Evolutionary conservation across 2,797 vertebrate genomes (phyloP).

Genomic region (Hipposideros larvatus): DNA sequence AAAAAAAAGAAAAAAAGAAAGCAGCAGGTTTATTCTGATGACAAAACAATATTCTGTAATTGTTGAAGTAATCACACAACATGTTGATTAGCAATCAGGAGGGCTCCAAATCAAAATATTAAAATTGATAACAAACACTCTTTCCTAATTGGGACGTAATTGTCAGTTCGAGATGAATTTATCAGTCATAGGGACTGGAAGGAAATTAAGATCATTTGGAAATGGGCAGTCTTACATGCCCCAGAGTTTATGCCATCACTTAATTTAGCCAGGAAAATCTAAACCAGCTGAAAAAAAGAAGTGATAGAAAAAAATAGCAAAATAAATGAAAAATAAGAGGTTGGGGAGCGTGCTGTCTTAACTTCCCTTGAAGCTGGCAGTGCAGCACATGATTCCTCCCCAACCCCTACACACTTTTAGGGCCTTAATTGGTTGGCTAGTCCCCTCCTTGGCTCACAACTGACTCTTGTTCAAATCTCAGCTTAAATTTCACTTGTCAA

Average conservation of each 20-base stretch:
- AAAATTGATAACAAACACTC: constrained; percentile 27
- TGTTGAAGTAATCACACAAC: constrained; percentile 57
- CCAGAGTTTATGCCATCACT: neutral
- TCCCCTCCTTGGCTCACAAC: neutral
- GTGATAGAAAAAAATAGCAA: neutral
- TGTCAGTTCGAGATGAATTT: constrained; percentile 60
- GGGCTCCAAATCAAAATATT: constrained; percentile 66
- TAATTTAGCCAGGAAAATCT: constrained; percentile 48
- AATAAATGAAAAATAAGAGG: neutral
- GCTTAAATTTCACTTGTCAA: neutral
- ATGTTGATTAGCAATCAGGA: constrained; percentile 73
- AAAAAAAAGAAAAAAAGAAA: too few species aligned
- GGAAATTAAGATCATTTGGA: constrained; percentile 65
- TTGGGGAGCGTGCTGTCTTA: neutral
- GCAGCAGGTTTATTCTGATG: neutral
- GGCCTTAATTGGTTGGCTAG: neutral
- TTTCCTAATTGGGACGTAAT: constrained; percentile 66
- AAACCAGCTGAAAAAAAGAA: constrained; percentile 41
- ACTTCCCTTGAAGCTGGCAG: neutral
- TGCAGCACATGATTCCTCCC: neutral
- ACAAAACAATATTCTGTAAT: constrained; percentile 54
- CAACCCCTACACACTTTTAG: neutral
- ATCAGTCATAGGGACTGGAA: constrained; percentile 5
- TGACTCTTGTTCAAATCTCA: neutral
- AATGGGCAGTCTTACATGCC: neutral